These are phyloP conservation scores for Macrophya alboannulata DNA, from an alignment of 2,888 invertebrate genomes.

Conservation along the genomic window DNA sequence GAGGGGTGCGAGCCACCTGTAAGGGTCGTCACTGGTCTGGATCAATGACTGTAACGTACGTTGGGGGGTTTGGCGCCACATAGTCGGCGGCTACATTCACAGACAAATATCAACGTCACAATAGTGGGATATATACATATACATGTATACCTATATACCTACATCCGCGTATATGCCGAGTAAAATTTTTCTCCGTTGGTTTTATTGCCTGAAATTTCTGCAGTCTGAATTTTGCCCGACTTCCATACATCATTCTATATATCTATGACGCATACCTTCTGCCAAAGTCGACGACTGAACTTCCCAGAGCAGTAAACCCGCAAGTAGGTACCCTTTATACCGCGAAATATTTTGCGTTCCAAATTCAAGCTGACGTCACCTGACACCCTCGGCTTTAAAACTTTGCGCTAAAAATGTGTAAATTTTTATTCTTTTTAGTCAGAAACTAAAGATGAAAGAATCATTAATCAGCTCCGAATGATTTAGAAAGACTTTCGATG, in stretches of 20 bases:
- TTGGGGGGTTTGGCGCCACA: conserved; percentile 49
- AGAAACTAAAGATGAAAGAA: not conserved
- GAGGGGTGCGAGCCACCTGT: conserved; percentile 31
- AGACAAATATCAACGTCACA: conserved; percentile 43
- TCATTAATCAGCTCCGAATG: not conserved
- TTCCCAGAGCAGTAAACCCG: conserved; percentile 7
- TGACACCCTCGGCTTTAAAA: not conserved
- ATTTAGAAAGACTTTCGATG: not conserved
- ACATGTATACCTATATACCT: not conserved
- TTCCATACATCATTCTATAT: conserved; percentile 41
- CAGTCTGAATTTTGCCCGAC: conserved; percentile 62
- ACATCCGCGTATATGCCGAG: conserved; percentile 3
- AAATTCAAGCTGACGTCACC: not conserved
- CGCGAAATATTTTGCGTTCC: not conserved
- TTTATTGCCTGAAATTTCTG: conserved; percentile 58
- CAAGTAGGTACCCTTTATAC: conserved; percentile 4
- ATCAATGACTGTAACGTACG: conserved; percentile 46
- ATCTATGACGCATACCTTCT: conserved; percentile 33
- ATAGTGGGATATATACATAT: not conserved
- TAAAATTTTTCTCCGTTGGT: conserved; percentile 61
- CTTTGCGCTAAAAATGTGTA: not conserved
- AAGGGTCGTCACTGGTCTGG: conserved; percentile 49
- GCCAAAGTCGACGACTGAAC: conserved; percentile 33
- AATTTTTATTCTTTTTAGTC: not conserved
- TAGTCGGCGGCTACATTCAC: conserved; percentile 42